These are phyloP conservation scores for Geotria australis DNA, from an alignment of 2,797 vertebrate genomes.

Conservation along the genomic window DNA sequence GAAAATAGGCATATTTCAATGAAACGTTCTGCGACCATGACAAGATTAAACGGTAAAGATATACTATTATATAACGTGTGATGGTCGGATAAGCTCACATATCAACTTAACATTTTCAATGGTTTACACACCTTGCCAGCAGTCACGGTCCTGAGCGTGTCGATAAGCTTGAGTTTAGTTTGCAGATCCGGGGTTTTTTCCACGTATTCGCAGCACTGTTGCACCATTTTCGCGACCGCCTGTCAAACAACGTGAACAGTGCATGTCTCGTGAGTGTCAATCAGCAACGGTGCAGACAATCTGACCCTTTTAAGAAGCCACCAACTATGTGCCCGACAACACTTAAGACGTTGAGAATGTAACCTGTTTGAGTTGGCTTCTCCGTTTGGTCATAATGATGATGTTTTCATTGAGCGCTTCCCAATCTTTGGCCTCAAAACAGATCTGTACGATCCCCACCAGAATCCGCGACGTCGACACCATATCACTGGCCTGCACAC, in stretches of 20 bases:
- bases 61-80: too few species aligned
- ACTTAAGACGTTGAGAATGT: not conserved
- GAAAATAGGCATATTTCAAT: too few species aligned
- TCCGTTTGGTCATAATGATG: conserved; percentile 70
- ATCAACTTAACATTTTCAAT: too few species aligned
- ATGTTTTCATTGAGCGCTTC: conserved; percentile 88
- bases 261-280: not conserved
- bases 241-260: conserved; percentile 6
- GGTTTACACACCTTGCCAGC: conserved; percentile 47
- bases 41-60: too few species aligned
- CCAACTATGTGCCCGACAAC: not conserved
- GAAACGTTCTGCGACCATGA: too few species aligned
- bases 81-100: too few species aligned
- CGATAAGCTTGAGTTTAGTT: conserved; percentile 66
- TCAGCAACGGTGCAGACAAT: not conserved
- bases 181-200: conserved; percentile 49
- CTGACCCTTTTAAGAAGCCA: not conserved
- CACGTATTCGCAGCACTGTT: conserved; percentile 79
- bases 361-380: conserved; percentile 91
- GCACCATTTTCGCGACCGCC: conserved; percentile 98
- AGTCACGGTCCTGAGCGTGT: conserved; percentile 75
- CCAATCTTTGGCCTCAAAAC: conserved; percentile 81
- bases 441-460: conserved; percentile 83
- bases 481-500: conserved; percentile 69
- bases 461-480: conserved; percentile 81